Evolutionary conservation across 1,140 invertebrate species (phyloP), one percentile per base, ranked within the genome.

Genomic region (Diorhabda carinulata): DNA sequence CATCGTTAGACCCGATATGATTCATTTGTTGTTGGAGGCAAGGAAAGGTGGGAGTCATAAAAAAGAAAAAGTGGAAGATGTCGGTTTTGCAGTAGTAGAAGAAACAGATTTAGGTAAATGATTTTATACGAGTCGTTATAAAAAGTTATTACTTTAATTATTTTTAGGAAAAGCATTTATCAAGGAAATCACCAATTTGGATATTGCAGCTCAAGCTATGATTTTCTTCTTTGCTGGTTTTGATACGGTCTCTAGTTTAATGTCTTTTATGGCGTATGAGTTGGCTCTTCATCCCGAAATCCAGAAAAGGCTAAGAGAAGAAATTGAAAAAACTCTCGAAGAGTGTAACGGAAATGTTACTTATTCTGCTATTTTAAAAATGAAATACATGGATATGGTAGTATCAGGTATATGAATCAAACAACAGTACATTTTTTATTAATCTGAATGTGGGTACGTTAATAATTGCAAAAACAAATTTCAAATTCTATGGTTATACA

Each of bases 281-380:
- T 75, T 89, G 58, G 84, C 86, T 1, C 71, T 80, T 25, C 79
- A 88, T 79, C 83, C 82, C 4, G 83, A 86, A 7, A 73, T 84
- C 43, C 84, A 86, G 72, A 73, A 81, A 58, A 78, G 70, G 68
- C 72, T 84, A 2, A 72, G 75, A 44, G 60, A 79, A 5, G 81
- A 83, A 77, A 75, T 79, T 9, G 61, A 57, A 56, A 25, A 71
- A 45, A 66, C 61, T 9, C 40, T 64, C 5, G 57, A 69, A 9
- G 56, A 59, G 40, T 57, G 59, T 44, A 67, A 70, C 47, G 72
- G 70, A 57, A 73, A 77, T 58, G 42, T 81, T 4, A 78, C 66
- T 2, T 82, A 82, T 70, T 77, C 78, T 5, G 67, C 58, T 43
- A 44, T 83, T 9, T 66, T 78, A 9, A 74, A 80, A 69, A 75